Evolutionary conservation across 1,140 invertebrate genomes (phyloP).

Genomic region (Goniozus legneri): DNA sequence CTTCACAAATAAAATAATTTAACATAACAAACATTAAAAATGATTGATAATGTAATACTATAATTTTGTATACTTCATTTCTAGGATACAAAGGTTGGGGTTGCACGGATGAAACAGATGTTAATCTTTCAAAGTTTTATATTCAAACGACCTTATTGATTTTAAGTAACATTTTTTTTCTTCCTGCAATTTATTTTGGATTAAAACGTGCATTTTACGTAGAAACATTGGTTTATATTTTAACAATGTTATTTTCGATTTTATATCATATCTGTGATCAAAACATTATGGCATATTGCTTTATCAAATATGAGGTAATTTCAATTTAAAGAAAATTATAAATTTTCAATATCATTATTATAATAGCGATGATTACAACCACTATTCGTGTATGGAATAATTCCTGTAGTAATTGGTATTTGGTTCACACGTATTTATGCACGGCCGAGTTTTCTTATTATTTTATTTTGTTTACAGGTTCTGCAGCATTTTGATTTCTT

Average conservation of each 20-base stretch:
- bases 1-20: conserved; percentile 3
- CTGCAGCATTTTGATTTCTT: conserved; percentile 91
- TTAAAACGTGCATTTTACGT: conserved; percentile 71
- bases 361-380: not conserved
- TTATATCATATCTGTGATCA: conserved; percentile 78
- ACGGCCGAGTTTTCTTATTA: no score
- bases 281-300: conserved; percentile 43
- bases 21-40: conserved; percentile 1
- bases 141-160: conserved; percentile 73
- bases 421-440: no score
- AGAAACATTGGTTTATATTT: conserved; percentile 77
- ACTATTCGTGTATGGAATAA: no score
- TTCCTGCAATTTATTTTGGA: conserved; percentile 81
- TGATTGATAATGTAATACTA: conserved; percentile 6
- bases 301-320: conserved; percentile 50
- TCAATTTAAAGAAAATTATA: conserved; percentile 6
- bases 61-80: no score
- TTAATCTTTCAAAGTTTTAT: conserved; percentile 64
- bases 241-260: conserved; percentile 84
- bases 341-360: not conserved
- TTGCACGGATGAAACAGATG: conserved; percentile 75
- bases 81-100: conserved; percentile 73
- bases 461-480: conserved; percentile 49
- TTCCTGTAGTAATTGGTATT: no score
- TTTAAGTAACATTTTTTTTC: conserved; percentile 82